phyloP scores from a whole-genome alignment of 2,113 vertebrate genomes.

The Chloropsis hardwickii region DNA sequence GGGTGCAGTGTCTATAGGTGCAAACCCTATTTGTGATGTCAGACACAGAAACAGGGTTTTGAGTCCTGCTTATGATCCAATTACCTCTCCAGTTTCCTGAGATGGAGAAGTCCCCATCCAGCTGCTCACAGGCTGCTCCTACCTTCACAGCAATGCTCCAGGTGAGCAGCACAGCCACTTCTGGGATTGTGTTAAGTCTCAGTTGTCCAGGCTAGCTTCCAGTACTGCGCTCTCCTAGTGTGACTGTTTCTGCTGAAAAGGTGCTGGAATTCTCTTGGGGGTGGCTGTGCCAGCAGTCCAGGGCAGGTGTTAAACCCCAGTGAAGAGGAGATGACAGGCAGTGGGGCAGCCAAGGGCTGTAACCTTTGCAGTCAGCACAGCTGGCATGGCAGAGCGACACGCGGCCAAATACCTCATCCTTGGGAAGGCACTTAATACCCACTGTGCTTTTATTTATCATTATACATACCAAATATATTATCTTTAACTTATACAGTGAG shows the following conservation, averaged over 20 bases:
- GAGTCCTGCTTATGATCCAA: fast-evolving
- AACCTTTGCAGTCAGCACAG: neutral
- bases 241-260: neutral
- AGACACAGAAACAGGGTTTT: neutral
- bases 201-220: neutral
- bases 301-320: neutral
- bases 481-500: neutral
- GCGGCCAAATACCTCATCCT: neutral
- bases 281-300: neutral
- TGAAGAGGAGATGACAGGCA: neutral
- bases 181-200: neutral
- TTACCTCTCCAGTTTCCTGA: neutral
- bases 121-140: neutral
- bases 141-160: fast-evolving
- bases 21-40: neutral
- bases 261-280: neutral
- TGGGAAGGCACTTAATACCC: neutral
- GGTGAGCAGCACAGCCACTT: fast-evolving
- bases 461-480: neutral
- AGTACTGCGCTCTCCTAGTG: fast-evolving
- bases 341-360: neutral
- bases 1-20: neutral
- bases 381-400: neutral
- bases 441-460: neutral
- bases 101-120: neutral